Evolutionary conservation across 2,113 vertebrate species (phyloP).

Genomic region (Pachycephala philippinensis): DNA sequence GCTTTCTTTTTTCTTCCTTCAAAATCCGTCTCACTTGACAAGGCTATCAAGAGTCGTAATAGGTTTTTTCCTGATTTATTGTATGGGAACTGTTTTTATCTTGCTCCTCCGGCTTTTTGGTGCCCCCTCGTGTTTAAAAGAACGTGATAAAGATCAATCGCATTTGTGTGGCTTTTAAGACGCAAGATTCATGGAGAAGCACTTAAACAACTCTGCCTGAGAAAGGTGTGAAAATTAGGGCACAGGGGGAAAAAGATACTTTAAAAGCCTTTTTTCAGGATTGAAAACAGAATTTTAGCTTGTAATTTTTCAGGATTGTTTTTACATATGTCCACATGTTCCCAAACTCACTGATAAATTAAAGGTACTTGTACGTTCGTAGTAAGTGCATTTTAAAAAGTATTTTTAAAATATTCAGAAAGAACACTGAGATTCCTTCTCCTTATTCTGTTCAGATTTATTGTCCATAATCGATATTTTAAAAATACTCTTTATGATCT

Average conservation of each 20-base stretch:
- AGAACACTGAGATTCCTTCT: background rate
- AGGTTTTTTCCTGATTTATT: background rate
- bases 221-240: background rate
- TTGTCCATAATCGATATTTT: background rate
- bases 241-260: background rate
- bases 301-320: background rate
- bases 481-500: background rate
- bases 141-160: background rate
- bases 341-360: background rate
- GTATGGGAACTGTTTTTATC: background rate
- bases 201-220: background rate
- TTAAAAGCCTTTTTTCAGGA: background rate
- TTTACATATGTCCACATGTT: background rate
- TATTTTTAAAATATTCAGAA: background rate
- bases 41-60: background rate
- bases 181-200: background rate
- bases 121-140: conserved; percentile 66
- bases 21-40: background rate
- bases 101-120: conserved; percentile 32
- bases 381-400: background rate
- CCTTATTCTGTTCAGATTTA: background rate
- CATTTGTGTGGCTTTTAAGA: background rate
- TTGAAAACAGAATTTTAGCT: background rate
- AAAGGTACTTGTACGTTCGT: background rate
- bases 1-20: background rate